Evolutionary conservation across 2,113 vertebrate species (phyloP).

Genomic region (Isurus oxyrinchus): DNA sequence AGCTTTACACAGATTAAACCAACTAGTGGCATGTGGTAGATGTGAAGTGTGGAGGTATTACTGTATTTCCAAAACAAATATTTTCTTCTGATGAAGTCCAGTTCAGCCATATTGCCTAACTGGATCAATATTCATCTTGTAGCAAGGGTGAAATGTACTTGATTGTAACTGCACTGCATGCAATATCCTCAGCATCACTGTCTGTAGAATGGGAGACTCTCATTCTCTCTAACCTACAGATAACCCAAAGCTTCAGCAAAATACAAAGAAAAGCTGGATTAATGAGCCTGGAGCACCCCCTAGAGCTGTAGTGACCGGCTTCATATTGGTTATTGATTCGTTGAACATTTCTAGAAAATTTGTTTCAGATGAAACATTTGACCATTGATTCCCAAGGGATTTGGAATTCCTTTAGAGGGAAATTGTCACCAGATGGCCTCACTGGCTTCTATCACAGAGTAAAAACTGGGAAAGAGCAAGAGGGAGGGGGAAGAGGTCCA

Average conservation of each 20-base stretch:
- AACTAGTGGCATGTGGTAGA: background rate
- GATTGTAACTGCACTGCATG: background rate
- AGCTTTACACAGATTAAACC: background rate
- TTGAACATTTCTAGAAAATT: background rate
- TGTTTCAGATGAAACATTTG: background rate
- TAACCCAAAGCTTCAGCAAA: background rate
- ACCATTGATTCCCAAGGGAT: background rate
- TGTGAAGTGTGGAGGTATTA: background rate
- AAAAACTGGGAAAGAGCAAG: background rate
- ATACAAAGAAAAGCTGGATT: background rate
- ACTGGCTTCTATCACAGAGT: background rate
- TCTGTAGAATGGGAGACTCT: background rate
- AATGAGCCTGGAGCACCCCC: conserved; percentile 26
- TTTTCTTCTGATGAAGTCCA: background rate
- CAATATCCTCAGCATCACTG: background rate
- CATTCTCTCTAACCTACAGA: background rate
- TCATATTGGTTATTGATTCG: conserved; percentile 20
- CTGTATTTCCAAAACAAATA: background rate
- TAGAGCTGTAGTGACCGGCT: background rate
- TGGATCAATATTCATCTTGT: background rate
- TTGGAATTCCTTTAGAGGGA: background rate
- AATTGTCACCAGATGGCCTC: background rate
- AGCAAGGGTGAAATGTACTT: background rate
- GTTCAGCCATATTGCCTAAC: background rate
- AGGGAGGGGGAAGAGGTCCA: background rate